Evolutionary conservation across 1,140 invertebrate genomes (phyloP), one percentile per base, ranked within the genome.

Genomic region (Trichogramma pretiosum): DNA sequence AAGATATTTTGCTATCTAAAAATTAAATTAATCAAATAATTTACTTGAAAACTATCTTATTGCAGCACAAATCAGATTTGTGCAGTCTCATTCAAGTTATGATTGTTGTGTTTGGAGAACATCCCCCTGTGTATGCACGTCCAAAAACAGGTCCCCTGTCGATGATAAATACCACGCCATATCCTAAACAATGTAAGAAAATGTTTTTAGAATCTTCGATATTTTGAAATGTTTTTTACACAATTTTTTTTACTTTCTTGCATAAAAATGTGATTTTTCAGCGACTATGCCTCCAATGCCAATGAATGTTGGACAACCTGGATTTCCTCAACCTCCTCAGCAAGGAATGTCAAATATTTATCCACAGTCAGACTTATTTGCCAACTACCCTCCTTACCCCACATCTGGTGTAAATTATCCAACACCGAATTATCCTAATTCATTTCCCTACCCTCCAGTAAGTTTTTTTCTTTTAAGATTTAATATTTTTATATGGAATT

Each of bases 91-190:
- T 97, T 58, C 86, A 93, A 74, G 80, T 94, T 26, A 88, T 99
- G 84, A 86, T 89, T 45, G 77, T 85, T 39, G 87, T 87, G 19
- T 99, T 99, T 77, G 89, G 93, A 26, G 93, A 98, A 49, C 77
- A 87, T 55, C 94, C 94, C 42, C 96, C 96, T 22, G 93, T 99
- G 1, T 98, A 87, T 75, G 75, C 86, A 1, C 85, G 82, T 62
- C 71, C 78, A 23, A 77, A 79, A 61, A 67, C 72, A 48, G 68
- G 71, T 38, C 54, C 59, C 57, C n/a, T 40, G 1, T 46, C 55
- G 39, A 52, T 62, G 52, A 60, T 61, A 43, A 44, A 42, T 37
- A 42, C 70, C 42, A 62, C 74, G 5, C 78, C 81, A n/a, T 85
- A 85, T 66, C 81, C 83, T 5, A 64, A 67, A 55, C 76, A 77